Percentiles rank a stretch among this genome's conserved stretches.
These are phyloP conservation scores for Anodontia alba DNA, from an alignment of 2,888 invertebrate genomes.

Conservation along the genomic window DNA sequence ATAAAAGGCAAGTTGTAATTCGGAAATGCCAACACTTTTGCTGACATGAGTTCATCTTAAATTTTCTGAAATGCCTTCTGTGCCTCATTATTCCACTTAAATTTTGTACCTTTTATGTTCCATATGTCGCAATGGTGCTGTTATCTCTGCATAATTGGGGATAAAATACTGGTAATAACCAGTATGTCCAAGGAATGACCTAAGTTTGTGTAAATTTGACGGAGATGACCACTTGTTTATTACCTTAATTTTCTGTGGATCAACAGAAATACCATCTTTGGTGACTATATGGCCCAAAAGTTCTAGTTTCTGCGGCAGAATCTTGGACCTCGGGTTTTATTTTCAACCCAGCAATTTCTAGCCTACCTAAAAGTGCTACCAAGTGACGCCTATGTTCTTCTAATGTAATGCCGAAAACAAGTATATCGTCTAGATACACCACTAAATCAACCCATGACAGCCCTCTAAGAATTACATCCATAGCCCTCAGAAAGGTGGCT, in stretches of 20 bases:
- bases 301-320: conserved; percentile 3
- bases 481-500: conserved; percentile 21
- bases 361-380: background rate
- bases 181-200: conserved; percentile 24
- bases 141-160: conserved; percentile 5
- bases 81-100: background rate
- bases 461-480: conserved; percentile 25
- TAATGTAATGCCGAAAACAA: conserved; percentile 16
- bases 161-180: conserved; percentile 22
- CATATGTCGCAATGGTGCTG: background rate
- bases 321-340: conserved; percentile 27
- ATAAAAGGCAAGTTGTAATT: conserved; percentile 20
- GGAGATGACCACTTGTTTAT: conserved; percentile 22
- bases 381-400: conserved; percentile 16
- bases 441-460: conserved; percentile 11
- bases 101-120: background rate
- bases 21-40: too few relatives aligned
- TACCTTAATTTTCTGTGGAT: conserved; percentile 8
- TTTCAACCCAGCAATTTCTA: conserved; percentile 14
- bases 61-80: conserved; percentile 15
- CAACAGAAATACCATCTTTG: conserved; percentile 10
- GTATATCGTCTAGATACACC: conserved; percentile 31
- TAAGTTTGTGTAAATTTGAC: conserved; percentile 1
- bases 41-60: too few relatives aligned
- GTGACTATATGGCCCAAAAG: conserved; percentile 30